A percentile compares a stretch with the other conserved stretches of the same genome.
Evolutionary conservation across 1,140 invertebrate genomes (phyloP).

Genomic region (Lepidurus couesii): DNA sequence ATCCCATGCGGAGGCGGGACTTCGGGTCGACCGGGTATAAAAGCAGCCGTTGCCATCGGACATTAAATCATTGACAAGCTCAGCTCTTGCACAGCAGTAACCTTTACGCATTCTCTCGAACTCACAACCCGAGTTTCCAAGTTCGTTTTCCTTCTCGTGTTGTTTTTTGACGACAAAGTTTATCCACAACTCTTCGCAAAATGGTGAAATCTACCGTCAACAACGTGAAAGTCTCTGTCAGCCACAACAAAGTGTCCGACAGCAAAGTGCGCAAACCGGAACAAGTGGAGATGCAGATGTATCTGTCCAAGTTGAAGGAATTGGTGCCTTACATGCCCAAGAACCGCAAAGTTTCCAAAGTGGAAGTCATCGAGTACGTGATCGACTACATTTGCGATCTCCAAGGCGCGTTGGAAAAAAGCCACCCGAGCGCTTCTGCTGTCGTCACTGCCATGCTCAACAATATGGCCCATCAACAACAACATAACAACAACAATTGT

Average conservation of each 20-base stretch:
- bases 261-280: conserved; percentile 49
- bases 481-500: background rate
- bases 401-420: conserved; percentile 78
- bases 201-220: conserved; percentile 5
- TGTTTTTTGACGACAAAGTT: background rate
- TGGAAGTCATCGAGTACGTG: conserved; percentile 91
- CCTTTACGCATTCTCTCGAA: background rate
- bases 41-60: background rate
- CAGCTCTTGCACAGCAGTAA: background rate
- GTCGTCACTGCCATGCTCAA: background rate
- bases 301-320: conserved; percentile 81
- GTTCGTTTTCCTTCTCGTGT: background rate
- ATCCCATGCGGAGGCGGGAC: background rate
- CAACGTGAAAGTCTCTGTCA: background rate
- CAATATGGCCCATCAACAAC: background rate
- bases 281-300: conserved; percentile 87
- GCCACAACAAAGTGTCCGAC: background rate
- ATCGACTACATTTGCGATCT: conserved; percentile 96
- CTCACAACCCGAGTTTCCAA: background rate
- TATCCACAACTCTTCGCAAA: background rate
- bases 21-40: background rate
- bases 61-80: background rate
- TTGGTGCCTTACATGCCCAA: conserved; percentile 37
- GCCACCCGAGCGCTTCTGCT: conserved; percentile 51
- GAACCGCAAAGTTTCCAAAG: conserved; percentile 56